Evolutionary conservation across 2,113 vertebrate species (phyloP), one percentile per base, ranked within the genome.

Genomic region (Nyctereutes procyonoides): DNA sequence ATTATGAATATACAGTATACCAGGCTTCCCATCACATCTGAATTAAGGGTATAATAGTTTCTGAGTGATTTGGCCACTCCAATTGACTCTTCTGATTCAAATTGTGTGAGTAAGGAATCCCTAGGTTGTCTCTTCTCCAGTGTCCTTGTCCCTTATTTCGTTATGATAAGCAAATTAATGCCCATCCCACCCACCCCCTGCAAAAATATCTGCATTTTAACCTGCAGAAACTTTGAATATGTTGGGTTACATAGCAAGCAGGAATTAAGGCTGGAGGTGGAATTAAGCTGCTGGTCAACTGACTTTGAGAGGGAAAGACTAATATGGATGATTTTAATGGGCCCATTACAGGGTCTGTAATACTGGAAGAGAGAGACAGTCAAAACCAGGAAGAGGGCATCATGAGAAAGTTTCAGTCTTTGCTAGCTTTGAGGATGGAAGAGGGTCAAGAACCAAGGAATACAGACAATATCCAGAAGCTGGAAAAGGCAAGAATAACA

Each of bases 221-320:
- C n/a, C 73, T 28, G 20, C 19, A 28, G 62, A 93, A 81, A 38
- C 65, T 90, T 48, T 30, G 55, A n/a, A 69, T 80, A 76, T 38
- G 9, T 76, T 86, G 53, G 32, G 16, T 90, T 85, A 97, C 6
- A 12, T 7, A 51, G 69, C 43, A 81, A 88, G 62, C 14, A 11
- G n/a, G 60, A 77, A 91, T 82, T 91, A 90, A 93, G 51, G n/a
- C 53, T 80, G 22, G 82, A 92, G 26, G 35, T 79, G 55, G 20
- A 79, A 71, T 65, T 71, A 74, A 82, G 10, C 58, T 67, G 30
- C 22, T 55, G 14, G 80, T 67, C 28, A 73, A 92, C 13, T 58
- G 62, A 86, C 55, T 62, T 79, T 83, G 67, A 79, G 73, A 51
- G 77, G 38, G 48, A 20, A 73, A 87, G 48, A 67, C 69, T 53